Evolutionary conservation across 2,797 vertebrate genomes (phyloP), one percentile per base, ranked within the genome.

Genomic region (Crypturellus tataupa): DNA sequence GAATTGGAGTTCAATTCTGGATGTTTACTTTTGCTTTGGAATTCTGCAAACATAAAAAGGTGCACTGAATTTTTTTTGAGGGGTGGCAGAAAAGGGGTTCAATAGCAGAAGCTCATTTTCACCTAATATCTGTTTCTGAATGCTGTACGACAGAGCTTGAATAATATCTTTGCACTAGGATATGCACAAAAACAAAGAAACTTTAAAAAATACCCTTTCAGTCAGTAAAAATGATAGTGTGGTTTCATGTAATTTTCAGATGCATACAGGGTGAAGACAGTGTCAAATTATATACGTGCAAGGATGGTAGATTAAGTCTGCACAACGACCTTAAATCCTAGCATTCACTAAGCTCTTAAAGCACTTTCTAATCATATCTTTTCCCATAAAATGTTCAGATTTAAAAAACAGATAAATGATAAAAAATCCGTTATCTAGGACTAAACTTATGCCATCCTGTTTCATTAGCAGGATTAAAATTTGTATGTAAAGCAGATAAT

Each of bases 261-360:
- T 67, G 81, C 27, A 4, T 75, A 58, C 68, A 87, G 80, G 46
- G 90, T 55, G 69, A 92, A 75, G 56, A 68, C 40, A 63, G 6
- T 80, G 44, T 82, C 80, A 94, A 90, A 94, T 91, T 80, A 67
- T 24, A 64, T 9, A 13, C 80, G 55, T 90, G 71, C 46, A 49
- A 79, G 55, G 18, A 55, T 87, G 70, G 60, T 27, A 93, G 78
- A 91, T 87, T 80, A 82, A 85, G 87, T 82, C 75, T 93, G 58
- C 58, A 53, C 18, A 79, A 60, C 18, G 68, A 49, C 10, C 37
- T 64, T 82, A 56, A 90, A 77, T 80, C 47, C 56, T 90, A 72
- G n/a, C 37, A 29, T 4, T 65, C 44, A 58, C 29, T 55, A 35
- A 63, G 39, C 62, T 92, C n/a, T 73, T 67, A 19, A 7, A 77